A percentile compares a stretch with the other conserved stretches of the same genome.
These are phyloP conservation scores for Tachina grossa DNA, from an alignment of 2,888 invertebrate genomes.

Conservation along the genomic window DNA sequence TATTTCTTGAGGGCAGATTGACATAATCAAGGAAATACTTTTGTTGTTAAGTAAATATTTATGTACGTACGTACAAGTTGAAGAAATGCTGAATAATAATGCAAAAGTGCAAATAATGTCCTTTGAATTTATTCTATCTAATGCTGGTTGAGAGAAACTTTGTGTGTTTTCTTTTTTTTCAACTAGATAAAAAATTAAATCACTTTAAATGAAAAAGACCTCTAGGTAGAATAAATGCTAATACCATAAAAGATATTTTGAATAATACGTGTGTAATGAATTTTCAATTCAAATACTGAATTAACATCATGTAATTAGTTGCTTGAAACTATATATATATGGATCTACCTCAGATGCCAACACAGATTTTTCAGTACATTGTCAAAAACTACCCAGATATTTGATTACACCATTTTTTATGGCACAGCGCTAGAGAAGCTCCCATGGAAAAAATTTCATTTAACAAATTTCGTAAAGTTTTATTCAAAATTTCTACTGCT, in stretches of 20 bases:
- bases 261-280: not conserved
- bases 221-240: not conserved
- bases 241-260: not conserved
- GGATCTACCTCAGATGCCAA: too few species aligned
- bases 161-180: not conserved
- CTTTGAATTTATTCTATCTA: slow-evolving; percentile 43
- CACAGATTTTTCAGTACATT: too few species aligned
- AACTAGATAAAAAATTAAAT: slow-evolving; percentile 3
- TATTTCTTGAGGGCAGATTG: slow-evolving; percentile 46
- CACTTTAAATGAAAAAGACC: slow-evolving; percentile 4
- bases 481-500: too few species aligned
- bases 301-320: too few species aligned
- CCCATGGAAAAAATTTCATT: too few species aligned
- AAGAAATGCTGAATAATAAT: slow-evolving; percentile 9
- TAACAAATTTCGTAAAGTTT: too few species aligned
- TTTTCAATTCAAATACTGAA: too few species aligned
- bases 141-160: not conserved
- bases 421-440: too few species aligned
- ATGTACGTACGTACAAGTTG: not conserved
- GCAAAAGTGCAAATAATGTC: slow-evolving; percentile 46
- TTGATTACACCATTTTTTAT: too few species aligned
- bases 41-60: slow-evolving; percentile 52
- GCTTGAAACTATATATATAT: too few species aligned
- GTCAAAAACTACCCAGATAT: too few species aligned
- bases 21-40: slow-evolving; percentile 48